Evolutionary conservation across 2,888 invertebrate genomes (phyloP), one percentile per base, ranked within the genome.

Genomic region (Chrysolina haemoptera): DNA sequence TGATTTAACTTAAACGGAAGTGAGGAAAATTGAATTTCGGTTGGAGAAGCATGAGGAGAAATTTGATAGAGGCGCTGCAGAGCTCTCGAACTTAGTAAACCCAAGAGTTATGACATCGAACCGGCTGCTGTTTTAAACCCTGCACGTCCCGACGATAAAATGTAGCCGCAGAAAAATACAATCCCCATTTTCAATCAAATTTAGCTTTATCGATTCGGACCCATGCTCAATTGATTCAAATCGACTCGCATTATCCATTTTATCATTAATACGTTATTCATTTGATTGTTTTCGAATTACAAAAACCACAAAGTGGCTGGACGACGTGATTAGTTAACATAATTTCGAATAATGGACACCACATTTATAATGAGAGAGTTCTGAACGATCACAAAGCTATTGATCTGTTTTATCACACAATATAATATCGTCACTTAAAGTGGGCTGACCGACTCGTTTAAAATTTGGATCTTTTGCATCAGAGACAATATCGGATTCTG

Each of bases 81-180:
- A 48, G 16, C 35, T 48, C 48, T 16, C 48, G 20, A 20, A 53
- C 18, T 53, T 5, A 53, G 53, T 53, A 53, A 53, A 53, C 12
- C 53, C 53, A 53, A 53, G 53, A 53, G 53, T 53, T 53, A 53
- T 53, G 53, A 20, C 53, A 53, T 14, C 53, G 53, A 53, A 53
- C 53, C 53, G 53, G 53, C 53, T 53, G 53, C 53, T 53, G 53
- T 53, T 53, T 53, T 53, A 53, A 53, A 53, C 53, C 53, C 53
- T 53, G 53, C 53, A 53, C 53, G 53, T 53, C 18, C 53, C 20
- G 20, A 18, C 53, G 20, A 53, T 53, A 53, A 53, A 53, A 53
- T 53, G 53, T 53, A 18, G 53, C 18, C 53, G 20, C 53, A 53
- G 53, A 53, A 53, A 53, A 53, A 53, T 18, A 53, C 53, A 53